Base-by-base conservation (phyloP, 2,113 vertebrate genomes). In the Cryptotis parvus region DNA sequence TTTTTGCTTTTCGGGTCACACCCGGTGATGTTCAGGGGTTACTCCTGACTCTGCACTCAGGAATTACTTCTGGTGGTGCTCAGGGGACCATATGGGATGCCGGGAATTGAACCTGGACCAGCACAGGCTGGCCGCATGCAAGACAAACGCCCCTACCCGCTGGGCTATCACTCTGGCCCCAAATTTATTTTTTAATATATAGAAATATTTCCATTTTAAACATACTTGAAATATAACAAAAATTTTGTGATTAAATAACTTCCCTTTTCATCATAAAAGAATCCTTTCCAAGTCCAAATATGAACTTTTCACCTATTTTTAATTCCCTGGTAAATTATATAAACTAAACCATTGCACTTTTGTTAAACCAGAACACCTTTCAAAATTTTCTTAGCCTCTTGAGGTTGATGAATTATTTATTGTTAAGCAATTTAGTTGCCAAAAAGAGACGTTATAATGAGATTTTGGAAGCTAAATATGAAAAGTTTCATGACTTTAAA, bases 291-390 rank as follows among this genome's bases (percentile, higher is more conserved):
- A 87, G 39, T 27, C 75, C 24, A 52, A 79, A 75, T 70, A 72
- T 31, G n/a, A 94, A 87, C 94, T 89, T 89, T 95, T 87, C 26
- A 78, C 81, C 63, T 92, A 33, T 77, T 93, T 83, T 91, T 79
- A 76, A 82, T 88, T 85, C 37, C 29, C 12, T 73, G 22, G 58
- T 29, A 87, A 12, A 33, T 74, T 81, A 39, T n/a, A 66, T 86
- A 91, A 81, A 73, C 22, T 31, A 90, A 88, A 43, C 37, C 65
- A 84, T 39, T 75, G 31, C 9, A 35, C 4, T 84, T 93, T 86
- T 76, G 37, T 83, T 87, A 89, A 94, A 66, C 27, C 14, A 75
- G 58, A 89, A 74, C 43, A 87, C 70, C 80, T 92, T 93, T 89
- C 49, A 61, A 9, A 78, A 39, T 80, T 92, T 81, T 73, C 77